Evolutionary conservation across 2,888 invertebrate genomes (phyloP), one percentile per base, ranked within the genome.

Genomic region (Antheraea yamamai): DNA sequence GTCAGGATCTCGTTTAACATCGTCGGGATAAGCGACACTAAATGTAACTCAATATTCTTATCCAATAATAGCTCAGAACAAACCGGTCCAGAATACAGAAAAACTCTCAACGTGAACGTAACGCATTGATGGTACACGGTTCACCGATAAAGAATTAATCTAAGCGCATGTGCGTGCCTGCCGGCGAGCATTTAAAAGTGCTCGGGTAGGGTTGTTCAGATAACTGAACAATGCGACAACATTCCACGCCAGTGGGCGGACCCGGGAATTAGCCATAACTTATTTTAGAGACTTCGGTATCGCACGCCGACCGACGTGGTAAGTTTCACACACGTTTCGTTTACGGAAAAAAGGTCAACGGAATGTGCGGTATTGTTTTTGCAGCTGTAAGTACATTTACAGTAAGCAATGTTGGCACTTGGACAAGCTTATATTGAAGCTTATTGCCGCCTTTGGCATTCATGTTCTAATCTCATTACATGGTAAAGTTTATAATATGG

Each of bases 261-360:
- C 81, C 81, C 78, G 78, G 83, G 88, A 88, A 90, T 90, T 90
- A 89, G 87, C 88, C 83, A 89, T 91, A 89, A 89, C 87, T 87
- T 88, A 88, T 89, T 89, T 88, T 85, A 88, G 84, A 87, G 82
- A 84, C 83, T 83, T 83, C 84, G 79, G 76, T 83, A 82, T 81
- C 78, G 80, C 81, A 79, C 80, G 78, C 73, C 77, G 78, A 30
- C 70, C 74, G 47, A 71, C 70, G 70, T 58, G 70, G 71, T 73
- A 70, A 75, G 77, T 75, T 81, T 81, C 81, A 80, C 82, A 83
- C 82, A 81, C 78, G 80, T 74, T 68, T 74, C 74, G 74, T 72
- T 70, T 64, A 51, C 76, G 72, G 61, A 66, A 81, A 78, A 72
- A 78, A 80, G 79, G 80, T 80, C 80, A 83, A 79, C 79, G 78